Conservation (phyloP, 2,113 vertebrate genomes). For the Callopanchax toddi region DNA sequence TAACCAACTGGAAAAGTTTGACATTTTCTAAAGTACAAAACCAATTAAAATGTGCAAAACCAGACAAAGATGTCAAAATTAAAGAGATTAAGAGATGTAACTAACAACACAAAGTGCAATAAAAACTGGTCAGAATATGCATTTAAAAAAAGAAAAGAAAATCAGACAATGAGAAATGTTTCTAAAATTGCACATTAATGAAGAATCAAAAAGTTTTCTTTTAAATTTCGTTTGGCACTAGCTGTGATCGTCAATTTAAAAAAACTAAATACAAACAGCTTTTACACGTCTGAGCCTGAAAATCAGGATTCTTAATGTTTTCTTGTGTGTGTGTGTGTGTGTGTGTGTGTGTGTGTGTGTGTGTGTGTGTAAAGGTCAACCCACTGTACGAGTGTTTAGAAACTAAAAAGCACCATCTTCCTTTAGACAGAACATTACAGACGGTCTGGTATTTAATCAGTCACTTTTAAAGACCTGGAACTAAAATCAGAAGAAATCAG, state of each 20-base stretch:
- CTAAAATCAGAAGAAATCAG: not conserved
- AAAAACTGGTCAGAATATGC: conserved; percentile 8
- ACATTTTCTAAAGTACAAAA: conserved; percentile 35
- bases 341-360: too few relatives aligned
- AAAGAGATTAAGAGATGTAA: not conserved
- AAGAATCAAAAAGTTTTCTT: not conserved
- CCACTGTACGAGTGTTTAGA: conserved; percentile 8
- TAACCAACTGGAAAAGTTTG: conserved; percentile 22
- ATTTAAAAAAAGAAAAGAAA: conserved; percentile 9
- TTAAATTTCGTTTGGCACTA: conserved; percentile 8
- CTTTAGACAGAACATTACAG: too few relatives aligned
- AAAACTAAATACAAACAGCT: conserved; percentile 29
- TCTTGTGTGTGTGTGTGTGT: too few relatives aligned
- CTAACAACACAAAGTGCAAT: conserved; percentile 36
- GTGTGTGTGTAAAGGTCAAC: too few relatives aligned
- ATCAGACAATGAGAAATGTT: not conserved
- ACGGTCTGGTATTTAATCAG: not conserved
- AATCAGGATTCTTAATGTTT: too few relatives aligned
- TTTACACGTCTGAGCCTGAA: too few relatives aligned
- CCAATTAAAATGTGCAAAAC: conserved; percentile 29
- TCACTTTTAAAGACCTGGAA: conserved; percentile 12
- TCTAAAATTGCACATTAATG: conserved; percentile 11
- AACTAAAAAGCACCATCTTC: conserved; percentile 22
- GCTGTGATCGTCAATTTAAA: conserved; percentile 12
- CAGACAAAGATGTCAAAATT: conserved; percentile 1